Evolutionary conservation across 2,888 invertebrate genomes (phyloP).

Genomic region (Ceriagrion tenellum): DNA sequence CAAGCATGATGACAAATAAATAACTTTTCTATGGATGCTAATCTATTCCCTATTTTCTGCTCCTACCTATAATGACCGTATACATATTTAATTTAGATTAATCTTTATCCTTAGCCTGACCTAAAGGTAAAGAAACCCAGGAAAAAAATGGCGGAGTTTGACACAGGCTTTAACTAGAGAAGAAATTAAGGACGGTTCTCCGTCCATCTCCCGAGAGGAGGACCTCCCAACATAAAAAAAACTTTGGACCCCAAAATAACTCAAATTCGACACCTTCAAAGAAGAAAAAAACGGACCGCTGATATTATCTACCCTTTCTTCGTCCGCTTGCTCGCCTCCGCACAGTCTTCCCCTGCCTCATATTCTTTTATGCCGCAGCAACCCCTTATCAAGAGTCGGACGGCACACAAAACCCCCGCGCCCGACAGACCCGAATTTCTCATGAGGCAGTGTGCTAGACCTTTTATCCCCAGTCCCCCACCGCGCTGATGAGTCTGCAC

Average conservation of each 20-base stretch:
- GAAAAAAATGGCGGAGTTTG: no score
- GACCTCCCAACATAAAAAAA: background rate
- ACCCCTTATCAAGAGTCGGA: background rate
- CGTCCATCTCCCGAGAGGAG: background rate
- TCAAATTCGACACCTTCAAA: background rate
- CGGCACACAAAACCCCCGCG: background rate
- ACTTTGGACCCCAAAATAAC: background rate
- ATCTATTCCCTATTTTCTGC: no score
- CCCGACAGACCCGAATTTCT: background rate
- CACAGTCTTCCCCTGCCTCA: background rate
- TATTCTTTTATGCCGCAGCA: background rate
- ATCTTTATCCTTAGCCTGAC: no score
- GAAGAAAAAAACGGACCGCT: background rate
- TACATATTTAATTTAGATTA: no score
- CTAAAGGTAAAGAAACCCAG: no score
- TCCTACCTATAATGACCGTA: no score
- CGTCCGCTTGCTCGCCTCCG: background rate
- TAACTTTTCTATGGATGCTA: no score
- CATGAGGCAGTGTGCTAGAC: background rate
- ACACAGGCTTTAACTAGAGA: background rate
- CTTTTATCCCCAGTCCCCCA: background rate
- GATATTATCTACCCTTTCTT: background rate
- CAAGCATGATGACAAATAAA: no score
- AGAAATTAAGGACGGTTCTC: background rate
- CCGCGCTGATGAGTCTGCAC: background rate